These are phyloP conservation scores for Elanus axillaris DNA, from an alignment of 2,113 vertebrate genomes.

Conservation along the genomic window DNA sequence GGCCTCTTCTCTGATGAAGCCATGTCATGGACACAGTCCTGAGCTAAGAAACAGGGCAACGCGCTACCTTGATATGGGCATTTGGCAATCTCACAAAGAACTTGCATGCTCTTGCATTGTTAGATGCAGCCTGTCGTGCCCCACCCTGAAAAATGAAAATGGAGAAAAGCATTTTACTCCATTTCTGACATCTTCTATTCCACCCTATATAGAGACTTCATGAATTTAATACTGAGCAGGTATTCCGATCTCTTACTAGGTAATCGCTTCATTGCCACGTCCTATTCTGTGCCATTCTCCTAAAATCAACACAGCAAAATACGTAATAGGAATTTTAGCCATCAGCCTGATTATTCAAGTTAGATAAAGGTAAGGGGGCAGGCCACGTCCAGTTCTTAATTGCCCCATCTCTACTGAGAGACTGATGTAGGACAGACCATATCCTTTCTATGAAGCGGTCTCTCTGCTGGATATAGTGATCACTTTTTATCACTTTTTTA, in stretches of 20 bases:
- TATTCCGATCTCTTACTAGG: neutral
- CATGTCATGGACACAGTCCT: neutral
- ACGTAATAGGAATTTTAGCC: neutral
- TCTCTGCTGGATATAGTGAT: neutral
- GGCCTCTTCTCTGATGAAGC: neutral
- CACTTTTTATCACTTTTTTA: neutral
- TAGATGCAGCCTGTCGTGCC: neutral
- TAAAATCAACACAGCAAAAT: neutral
- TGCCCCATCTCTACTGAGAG: neutral
- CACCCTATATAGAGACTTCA: neutral
- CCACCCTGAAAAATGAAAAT: neutral
- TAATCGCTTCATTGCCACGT: neutral
- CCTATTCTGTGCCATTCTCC: neutral
- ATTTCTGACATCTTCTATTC: neutral
- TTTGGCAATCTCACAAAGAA: neutral
- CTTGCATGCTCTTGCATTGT: neutral
- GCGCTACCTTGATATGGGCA: neutral
- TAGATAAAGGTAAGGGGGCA: neutral
- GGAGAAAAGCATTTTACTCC: neutral
- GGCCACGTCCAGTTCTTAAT: neutral
- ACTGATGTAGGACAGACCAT: neutral
- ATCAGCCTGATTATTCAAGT: neutral
- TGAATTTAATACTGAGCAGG: neutral
- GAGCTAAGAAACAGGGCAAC: neutral
- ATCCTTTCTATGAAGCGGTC: neutral